Conservation (phyloP, 2,113 vertebrate genomes). For the Diphyllodes magnificus region DNA sequence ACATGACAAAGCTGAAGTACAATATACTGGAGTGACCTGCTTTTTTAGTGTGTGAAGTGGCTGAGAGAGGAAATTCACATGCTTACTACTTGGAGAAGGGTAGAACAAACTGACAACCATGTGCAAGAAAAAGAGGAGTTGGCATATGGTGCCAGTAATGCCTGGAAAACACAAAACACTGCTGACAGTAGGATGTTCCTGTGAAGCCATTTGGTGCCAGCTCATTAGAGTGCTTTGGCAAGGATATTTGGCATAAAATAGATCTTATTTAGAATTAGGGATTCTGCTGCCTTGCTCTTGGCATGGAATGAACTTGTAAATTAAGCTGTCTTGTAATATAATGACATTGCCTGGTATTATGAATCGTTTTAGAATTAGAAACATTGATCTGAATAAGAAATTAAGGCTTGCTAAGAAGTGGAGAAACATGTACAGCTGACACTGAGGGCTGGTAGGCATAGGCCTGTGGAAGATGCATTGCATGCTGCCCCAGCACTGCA, state of each 20-base stretch:
- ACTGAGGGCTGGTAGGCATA: accelerated
- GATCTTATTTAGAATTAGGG: conserved; percentile 54
- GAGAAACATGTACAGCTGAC: neutral
- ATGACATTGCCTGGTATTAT: conserved; percentile 39
- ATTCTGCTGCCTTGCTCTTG: conserved; percentile 30
- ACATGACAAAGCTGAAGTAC: neutral
- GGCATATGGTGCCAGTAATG: neutral
- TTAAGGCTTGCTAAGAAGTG: neutral
- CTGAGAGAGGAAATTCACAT: conserved; percentile 16
- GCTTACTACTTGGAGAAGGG: neutral
- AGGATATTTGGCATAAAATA: conserved; percentile 48
- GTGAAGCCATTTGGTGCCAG: conserved; percentile 43
- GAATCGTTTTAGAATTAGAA: conserved; percentile 52
- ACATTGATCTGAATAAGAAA: conserved; percentile 44
- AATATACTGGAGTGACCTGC: neutral
- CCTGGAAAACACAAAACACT: conserved; percentile 46
- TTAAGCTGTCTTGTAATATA: conserved; percentile 60
- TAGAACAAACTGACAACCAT: neutral
- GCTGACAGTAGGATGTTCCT: conserved; percentile 9
- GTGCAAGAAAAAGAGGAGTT: neutral
- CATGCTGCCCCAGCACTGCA: accelerated
- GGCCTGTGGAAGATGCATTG: accelerated
- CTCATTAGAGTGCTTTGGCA: conserved; percentile 62
- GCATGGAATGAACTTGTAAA: conserved; percentile 52
- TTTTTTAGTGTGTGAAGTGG: neutral